These are phyloP conservation scores for Agelas oroides DNA, from an alignment of 37 sponge, comb jelly and placozoan species.

Conservation along the genomic window DNA sequence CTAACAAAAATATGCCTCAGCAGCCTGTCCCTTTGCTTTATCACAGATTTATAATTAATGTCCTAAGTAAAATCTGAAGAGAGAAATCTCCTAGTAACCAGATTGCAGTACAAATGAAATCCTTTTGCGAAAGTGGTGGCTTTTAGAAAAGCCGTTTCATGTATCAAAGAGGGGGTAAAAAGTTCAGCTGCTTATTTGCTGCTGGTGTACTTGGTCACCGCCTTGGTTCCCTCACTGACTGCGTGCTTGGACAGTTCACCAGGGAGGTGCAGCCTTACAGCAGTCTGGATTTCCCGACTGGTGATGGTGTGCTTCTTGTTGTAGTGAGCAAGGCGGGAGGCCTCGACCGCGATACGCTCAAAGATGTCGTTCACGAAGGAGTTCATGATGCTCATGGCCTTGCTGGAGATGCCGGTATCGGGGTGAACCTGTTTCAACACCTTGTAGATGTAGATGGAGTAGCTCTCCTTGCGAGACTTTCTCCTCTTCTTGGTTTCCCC, in stretches of 20 bases:
- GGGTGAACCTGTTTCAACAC: conserved; percentile 99
- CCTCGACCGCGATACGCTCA: conserved; percentile 91
- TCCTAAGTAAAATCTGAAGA: too few species aligned
- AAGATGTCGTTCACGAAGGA: conserved; percentile 98
- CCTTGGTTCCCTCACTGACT: conserved; percentile 98
- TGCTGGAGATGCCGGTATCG: conserved; percentile 96
- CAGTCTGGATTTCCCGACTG: conserved; percentile 96
- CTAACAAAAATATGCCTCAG: too few species aligned
- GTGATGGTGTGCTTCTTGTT: conserved; percentile 98
- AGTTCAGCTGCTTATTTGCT: conserved; percentile 77
- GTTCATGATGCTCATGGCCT: conserved; percentile 99
- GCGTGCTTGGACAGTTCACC: conserved; percentile 98
- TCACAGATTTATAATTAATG: too few species aligned
- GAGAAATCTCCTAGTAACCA: too few species aligned
- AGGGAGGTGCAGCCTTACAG: conserved; percentile 94
- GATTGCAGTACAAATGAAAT: background rate
- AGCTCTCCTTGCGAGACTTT: conserved; percentile 90
- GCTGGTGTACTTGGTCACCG: conserved; percentile 99
- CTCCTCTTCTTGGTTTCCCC: conserved; percentile 66
- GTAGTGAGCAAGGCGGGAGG: conserved; percentile 97
- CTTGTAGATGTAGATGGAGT: conserved; percentile 99
- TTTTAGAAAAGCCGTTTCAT: conserved; percentile 78
- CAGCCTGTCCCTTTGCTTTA: too few species aligned
- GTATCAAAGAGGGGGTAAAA: background rate
- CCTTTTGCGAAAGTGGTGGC: conserved; percentile 52